These are phyloP conservation scores for Sebastes oblongus DNA, from an alignment of 2,797 vertebrate species.

Conservation along the genomic window DNA sequence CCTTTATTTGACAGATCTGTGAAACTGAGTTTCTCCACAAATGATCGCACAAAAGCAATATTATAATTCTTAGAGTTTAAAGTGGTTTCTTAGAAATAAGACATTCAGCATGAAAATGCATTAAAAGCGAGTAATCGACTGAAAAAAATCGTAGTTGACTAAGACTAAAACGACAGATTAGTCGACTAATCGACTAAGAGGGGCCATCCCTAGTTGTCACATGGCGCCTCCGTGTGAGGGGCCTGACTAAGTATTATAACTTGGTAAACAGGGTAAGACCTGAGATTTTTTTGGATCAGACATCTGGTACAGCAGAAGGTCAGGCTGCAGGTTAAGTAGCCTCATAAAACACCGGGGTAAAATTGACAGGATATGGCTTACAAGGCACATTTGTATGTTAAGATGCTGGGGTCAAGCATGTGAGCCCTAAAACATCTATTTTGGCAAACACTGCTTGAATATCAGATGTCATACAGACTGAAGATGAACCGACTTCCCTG, in stretches of 20 bases:
- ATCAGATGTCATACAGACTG: constrained; percentile 35
- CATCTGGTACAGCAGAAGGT: constrained; percentile 72
- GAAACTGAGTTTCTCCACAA: no score
- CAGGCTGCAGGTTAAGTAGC: constrained; percentile 56
- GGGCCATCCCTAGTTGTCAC: background rate
- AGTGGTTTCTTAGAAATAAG: no score
- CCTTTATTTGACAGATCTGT: no score
- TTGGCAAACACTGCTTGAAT: constrained; percentile 33
- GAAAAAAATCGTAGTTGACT: no score
- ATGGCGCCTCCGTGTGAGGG: background rate
- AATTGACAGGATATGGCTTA: constrained; percentile 45
- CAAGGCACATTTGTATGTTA: constrained; percentile 22
- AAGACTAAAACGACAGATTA: no score
- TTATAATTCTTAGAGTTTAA: no score
- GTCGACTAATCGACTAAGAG: no score
- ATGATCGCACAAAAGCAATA: no score
- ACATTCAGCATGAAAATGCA: no score
- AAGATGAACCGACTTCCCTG: background rate
- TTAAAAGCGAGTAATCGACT: no score
- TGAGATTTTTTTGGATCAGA: constrained; percentile 63
- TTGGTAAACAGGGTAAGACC: constrained; percentile 38
- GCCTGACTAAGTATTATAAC: background rate
- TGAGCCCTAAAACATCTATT: constrained; percentile 53
- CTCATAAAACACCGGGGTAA: constrained; percentile 53
- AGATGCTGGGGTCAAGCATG: constrained; percentile 37